Conservation (phyloP, 2,113 vertebrate genomes). For the Sinosuthora webbiana region DNA sequence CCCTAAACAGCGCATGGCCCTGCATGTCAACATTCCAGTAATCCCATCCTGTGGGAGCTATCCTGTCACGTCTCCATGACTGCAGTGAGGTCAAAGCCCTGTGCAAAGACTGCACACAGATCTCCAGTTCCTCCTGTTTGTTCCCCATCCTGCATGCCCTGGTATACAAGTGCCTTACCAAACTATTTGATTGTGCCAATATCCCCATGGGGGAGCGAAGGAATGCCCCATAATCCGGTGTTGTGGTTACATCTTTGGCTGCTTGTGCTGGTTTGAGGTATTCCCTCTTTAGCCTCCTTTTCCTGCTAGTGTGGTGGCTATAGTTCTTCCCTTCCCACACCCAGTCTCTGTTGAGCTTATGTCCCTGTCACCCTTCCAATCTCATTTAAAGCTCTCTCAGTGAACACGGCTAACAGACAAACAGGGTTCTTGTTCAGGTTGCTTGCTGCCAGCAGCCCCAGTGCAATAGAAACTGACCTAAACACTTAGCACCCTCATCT, state of each 20-base stretch:
- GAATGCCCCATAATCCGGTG: neutral
- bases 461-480: neutral
- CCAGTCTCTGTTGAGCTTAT: neutral
- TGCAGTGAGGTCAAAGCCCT: neutral
- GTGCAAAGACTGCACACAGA: neutral
- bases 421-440: too few species aligned
- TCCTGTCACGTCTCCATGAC: fast-evolving
- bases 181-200: neutral
- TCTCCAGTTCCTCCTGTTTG: neutral
- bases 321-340: neutral
- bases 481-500: neutral
- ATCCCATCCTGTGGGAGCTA: neutral
- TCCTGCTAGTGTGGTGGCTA: neutral
- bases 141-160: too few species aligned
- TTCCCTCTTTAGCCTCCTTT: neutral
- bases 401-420: neutral
- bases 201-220: fast-evolving
- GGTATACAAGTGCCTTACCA: too few species aligned
- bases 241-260: neutral
- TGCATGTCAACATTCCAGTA: neutral
- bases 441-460: neutral
- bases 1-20: neutral
- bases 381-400: neutral
- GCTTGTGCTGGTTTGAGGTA: neutral
- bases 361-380: neutral